Evolutionary conservation across 1,140 invertebrate genomes (phyloP), one percentile per base, ranked within the genome.

Genomic region (Pseudomyrmex concolor): DNA sequence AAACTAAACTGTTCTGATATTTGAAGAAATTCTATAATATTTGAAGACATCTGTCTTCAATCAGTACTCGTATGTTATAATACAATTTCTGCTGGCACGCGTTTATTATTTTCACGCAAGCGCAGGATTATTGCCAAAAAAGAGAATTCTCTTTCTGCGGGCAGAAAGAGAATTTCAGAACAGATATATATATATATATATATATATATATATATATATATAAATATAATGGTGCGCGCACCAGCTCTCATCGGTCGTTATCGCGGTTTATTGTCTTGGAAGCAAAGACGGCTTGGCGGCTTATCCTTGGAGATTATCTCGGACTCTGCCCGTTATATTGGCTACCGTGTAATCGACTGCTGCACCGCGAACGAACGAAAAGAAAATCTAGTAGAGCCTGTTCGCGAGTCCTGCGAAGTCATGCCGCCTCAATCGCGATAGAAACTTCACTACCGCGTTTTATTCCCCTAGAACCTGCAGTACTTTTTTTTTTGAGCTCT

Each of bases 261-360:
- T 80, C 55, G 22, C 55, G 66, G 54, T 68, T 80, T 22, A 71
- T 59, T 80, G 76, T 80, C 54, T 17, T 19, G 15, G 43, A 0
- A 43, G 76, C 19, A 70, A 59, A 70, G 55, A 80, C 54, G 43
- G 54, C 54, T 80, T 25, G 55, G 45, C 54, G 55, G n/a, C 50
- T 80, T 80, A 80, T 80, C 55, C 34, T 7, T 25, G 43, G 17
- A n/a, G 64, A 22, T 67, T 77, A 63, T 67, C 71, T 66, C 71
- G 19, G 66, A 50, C 22, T 60, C 43, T 43, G 54, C 43, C 76
- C 43, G 63, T 66, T 83, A 25, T 45, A 67, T 73, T 17, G 25
- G 48, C 45, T 66, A 70, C 62, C 54, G 62, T 54, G 34, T 64
- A 82, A 82, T 74, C 68, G 57, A 67, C 50, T 55, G 43, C 19